phyloP scores from a whole-genome alignment of 2,797 vertebrate genomes.

The Thamnophis elegans region DNA sequence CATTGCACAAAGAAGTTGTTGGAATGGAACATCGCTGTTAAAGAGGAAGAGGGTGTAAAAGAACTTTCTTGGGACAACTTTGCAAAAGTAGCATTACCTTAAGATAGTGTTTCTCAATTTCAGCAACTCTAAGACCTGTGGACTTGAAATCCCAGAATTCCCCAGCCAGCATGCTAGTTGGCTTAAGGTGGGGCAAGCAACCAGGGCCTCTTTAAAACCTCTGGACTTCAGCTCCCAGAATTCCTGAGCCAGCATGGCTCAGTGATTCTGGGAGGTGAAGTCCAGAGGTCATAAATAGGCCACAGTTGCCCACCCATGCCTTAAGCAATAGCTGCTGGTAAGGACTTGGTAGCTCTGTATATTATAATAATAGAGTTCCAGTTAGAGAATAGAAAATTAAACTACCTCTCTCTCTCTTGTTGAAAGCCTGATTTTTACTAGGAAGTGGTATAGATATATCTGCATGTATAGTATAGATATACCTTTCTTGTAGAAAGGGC shows the following conservation, averaged over 20 bases:
- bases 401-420: background rate
- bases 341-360: background rate
- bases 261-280: background rate
- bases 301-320: background rate
- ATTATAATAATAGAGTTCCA: background rate
- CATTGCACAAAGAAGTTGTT: background rate
- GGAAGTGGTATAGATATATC: background rate
- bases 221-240: background rate
- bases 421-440: background rate
- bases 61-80: background rate
- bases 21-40: background rate
- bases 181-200: background rate
- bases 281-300: background rate
- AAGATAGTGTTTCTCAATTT: background rate
- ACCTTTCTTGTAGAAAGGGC: background rate
- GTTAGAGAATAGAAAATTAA: background rate
- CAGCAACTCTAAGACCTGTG: background rate
- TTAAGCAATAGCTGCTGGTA: background rate
- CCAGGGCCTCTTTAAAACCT: background rate
- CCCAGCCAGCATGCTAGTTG: background rate
- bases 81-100: background rate
- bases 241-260: background rate
- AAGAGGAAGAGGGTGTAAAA: background rate
- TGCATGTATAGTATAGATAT: background rate
- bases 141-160: background rate